phyloP scores from a whole-genome alignment of 1,140 invertebrate genomes.

The Temnothorax curvispinosus region DNA sequence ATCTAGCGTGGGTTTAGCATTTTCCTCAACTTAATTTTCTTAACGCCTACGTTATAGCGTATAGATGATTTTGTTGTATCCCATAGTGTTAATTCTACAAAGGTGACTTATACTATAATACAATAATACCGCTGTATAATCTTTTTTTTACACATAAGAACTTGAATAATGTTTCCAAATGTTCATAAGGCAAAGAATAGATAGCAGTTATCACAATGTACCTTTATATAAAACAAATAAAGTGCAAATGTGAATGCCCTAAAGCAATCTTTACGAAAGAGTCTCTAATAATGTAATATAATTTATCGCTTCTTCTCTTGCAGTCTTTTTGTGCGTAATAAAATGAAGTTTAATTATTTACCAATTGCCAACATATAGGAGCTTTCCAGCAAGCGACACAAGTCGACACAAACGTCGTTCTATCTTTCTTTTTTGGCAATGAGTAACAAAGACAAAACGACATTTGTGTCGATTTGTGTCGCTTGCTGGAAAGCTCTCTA shows the following conservation, averaged over 20 bases:
- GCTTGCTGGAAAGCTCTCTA: no score
- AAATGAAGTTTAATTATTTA: constrained; percentile 21
- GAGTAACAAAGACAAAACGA: no score
- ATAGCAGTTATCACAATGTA: constrained; percentile 74
- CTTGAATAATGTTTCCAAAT: constrained; percentile 78
- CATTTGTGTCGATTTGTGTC: no score
- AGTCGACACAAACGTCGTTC: no score
- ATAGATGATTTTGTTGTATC: constrained; percentile 64
- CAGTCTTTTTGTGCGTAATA: constrained; percentile 18
- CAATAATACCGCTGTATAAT: constrained; percentile 73
- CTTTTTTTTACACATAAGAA: constrained; percentile 80
- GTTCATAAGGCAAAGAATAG: constrained; percentile 77
- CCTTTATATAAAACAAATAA: constrained; percentile 71
- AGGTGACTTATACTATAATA: constrained; percentile 66
- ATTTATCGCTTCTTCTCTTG: constrained; percentile 44
- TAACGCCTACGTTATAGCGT: constrained; percentile 46
- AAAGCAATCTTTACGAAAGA: constrained; percentile 44
- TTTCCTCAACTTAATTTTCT: constrained; percentile 57
- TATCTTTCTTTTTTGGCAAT: no score
- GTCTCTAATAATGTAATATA: constrained; percentile 41
- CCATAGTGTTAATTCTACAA: constrained; percentile 64
- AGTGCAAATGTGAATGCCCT: constrained; percentile 60
- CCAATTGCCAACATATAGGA: background rate
- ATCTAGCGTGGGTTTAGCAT: constrained; percentile 40
- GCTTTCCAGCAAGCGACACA: no score